phyloP scores from a whole-genome alignment of 2,113 vertebrate genomes.

The Dolichallabes microphthalmus region DNA sequence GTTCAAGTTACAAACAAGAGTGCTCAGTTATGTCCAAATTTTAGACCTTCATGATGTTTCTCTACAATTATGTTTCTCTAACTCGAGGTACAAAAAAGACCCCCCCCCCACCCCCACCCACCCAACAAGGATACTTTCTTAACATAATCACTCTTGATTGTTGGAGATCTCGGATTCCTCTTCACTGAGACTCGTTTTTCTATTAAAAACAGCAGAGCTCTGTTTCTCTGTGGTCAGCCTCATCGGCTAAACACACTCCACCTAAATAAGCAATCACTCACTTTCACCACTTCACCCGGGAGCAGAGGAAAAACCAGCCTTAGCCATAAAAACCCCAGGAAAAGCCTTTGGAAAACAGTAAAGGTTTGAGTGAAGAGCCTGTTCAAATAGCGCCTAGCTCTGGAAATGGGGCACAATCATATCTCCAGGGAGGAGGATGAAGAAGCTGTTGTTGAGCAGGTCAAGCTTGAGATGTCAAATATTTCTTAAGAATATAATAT shows the following conservation, averaged over 20 bases:
- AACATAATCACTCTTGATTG: slow-evolving; percentile 10
- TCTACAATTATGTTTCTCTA: neutral
- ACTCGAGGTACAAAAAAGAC: neutral
- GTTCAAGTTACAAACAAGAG: neutral
- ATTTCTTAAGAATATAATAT: neutral
- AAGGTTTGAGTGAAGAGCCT: slow-evolving; percentile 61
- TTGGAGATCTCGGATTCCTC: neutral
- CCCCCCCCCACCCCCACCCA: no score
- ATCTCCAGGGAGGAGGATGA: neutral
- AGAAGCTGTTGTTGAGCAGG: slow-evolving; percentile 5
- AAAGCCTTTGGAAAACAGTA: slow-evolving; percentile 60
- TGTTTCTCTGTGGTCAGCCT: slow-evolving; percentile 70
- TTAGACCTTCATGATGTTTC: neutral
- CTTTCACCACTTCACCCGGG: slow-evolving; percentile 65
- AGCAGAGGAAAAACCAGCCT: slow-evolving; percentile 56
- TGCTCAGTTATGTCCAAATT: neutral
- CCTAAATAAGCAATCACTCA: slow-evolving; percentile 74
- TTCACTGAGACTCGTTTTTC: slow-evolving; percentile 59
- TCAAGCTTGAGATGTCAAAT: neutral
- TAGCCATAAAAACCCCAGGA: slow-evolving; percentile 68
- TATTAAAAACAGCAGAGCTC: slow-evolving; percentile 67
- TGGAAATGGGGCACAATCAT: slow-evolving; percentile 32
- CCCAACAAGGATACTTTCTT: neutral
- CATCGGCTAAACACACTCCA: slow-evolving; percentile 69
- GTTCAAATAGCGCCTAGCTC: slow-evolving; percentile 63